Conservation (phyloP, 2,797 vertebrate genomes). For the Poecile montanus region DNA sequence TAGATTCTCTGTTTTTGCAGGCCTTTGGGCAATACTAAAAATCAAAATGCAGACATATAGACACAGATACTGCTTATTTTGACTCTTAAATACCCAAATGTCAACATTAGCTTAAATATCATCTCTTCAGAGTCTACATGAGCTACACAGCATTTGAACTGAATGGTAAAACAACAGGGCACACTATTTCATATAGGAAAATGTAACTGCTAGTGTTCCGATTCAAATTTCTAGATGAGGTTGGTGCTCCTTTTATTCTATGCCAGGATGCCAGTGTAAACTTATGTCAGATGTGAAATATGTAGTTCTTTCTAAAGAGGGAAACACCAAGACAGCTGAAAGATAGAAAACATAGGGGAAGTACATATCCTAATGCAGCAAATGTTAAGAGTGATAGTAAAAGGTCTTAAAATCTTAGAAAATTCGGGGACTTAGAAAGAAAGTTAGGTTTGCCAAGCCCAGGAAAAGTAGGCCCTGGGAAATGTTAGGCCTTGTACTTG, state of each 20-base stretch:
- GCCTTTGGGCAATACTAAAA: not conserved
- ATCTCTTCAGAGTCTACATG: not conserved
- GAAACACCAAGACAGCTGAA: not conserved
- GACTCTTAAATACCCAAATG: not conserved
- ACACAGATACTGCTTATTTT: not conserved
- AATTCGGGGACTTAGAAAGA: too few relatives aligned
- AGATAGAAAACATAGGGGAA: not conserved
- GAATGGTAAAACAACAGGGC: not conserved
- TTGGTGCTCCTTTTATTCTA: not conserved
- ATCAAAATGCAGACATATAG: not conserved
- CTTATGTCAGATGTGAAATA: not conserved
- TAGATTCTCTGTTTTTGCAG: not conserved
- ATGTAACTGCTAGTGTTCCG: not conserved
- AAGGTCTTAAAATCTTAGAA: too few relatives aligned
- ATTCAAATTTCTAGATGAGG: not conserved
- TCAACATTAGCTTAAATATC: not conserved
- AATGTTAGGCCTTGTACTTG: too few relatives aligned
- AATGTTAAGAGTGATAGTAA: not conserved
- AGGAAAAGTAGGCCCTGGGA: too few relatives aligned
- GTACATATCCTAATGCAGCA: not conserved
- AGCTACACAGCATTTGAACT: not conserved
- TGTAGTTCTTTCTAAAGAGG: not conserved
- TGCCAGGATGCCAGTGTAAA: not conserved
- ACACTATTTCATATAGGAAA: not conserved
- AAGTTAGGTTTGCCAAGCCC: too few relatives aligned